These are phyloP conservation scores for Trichomycterus rosablanca DNA, from an alignment of 2,113 vertebrate genomes.

Conservation along the genomic window DNA sequence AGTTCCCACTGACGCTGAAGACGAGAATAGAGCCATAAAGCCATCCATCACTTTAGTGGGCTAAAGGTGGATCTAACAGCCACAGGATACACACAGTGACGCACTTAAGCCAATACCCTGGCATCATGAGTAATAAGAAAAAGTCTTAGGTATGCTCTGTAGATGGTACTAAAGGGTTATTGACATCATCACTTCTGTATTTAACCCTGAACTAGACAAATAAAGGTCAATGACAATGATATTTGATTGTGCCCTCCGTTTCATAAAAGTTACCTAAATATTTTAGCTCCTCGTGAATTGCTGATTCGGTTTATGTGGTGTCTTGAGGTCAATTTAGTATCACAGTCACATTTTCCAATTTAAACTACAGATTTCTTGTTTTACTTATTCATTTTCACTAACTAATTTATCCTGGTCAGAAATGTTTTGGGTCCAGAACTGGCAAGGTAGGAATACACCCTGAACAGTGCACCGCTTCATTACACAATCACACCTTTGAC, in stretches of 20 bases:
- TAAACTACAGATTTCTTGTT: no score
- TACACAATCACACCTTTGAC: no score
- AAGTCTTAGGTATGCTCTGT: conserved; percentile 25
- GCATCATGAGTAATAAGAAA: conserved; percentile 33
- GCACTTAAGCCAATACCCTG: conserved; percentile 3
- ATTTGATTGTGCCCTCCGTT: neutral
- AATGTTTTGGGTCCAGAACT: no score
- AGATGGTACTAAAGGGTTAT: neutral
- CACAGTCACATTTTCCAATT: no score
- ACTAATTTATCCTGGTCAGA: no score
- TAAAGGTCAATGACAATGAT: conserved; percentile 21
- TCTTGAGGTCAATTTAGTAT: no score
- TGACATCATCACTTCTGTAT: neutral
- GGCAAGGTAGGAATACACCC: no score
- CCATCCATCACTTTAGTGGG: conserved; percentile 60
- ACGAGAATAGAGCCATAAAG: conserved; percentile 68
- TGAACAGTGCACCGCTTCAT: no score
- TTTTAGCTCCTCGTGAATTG: no score
- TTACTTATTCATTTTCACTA: no score
- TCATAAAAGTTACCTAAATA: no score
- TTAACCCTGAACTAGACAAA: conserved; percentile 1
- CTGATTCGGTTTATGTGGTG: no score
- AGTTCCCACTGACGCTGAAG: conserved; percentile 51
- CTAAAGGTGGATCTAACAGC: conserved; percentile 50
- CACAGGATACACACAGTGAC: conserved; percentile 24